These are phyloP conservation scores for Cryptoleucopteryx plumbea DNA, from an alignment of 2,113 vertebrate genomes.

Conservation along the genomic window DNA sequence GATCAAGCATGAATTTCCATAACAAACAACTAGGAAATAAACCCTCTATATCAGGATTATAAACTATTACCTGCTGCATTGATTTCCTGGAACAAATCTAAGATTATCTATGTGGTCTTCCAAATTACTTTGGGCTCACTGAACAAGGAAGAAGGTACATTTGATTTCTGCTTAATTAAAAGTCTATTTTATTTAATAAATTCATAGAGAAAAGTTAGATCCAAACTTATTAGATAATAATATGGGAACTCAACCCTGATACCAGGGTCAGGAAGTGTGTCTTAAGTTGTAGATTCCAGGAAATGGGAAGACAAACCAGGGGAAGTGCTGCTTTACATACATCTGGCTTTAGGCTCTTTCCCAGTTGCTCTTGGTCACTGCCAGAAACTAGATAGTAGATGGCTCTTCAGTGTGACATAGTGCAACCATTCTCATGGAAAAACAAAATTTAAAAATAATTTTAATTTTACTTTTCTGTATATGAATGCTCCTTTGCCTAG, in stretches of 20 bases:
- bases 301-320: neutral
- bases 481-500: neutral
- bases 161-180: neutral
- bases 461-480: neutral
- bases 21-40: neutral
- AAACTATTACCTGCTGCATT: neutral
- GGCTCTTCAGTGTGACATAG: neutral
- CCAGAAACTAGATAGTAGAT: neutral
- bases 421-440: neutral
- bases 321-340: neutral
- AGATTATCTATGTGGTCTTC: neutral
- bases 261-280: neutral
- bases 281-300: neutral
- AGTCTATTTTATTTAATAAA: neutral
- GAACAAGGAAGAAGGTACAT: neutral
- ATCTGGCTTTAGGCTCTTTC: neutral
- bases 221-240: neutral
- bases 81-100: neutral
- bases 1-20: neutral
- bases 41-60: neutral
- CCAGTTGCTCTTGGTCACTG: neutral
- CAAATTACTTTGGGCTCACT: neutral
- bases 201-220: neutral
- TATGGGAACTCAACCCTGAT: neutral
- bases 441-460: neutral